Evolutionary conservation across 1,140 invertebrate genomes (phyloP).

Genomic region (Eufriesea mexicana): DNA sequence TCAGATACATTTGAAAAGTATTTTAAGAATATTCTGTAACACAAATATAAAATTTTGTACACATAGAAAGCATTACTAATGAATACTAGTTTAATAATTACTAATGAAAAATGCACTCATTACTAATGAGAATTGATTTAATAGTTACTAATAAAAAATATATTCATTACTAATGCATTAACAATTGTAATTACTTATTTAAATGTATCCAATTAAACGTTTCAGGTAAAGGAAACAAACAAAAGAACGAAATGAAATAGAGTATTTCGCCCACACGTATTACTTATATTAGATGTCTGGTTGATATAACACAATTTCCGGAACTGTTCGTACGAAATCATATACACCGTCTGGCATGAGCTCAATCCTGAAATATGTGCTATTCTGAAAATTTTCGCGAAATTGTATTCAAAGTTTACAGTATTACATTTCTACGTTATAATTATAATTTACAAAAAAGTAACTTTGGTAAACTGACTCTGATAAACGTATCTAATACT

Average conservation of each 20-base stretch:
- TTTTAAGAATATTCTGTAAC: too few relatives aligned
- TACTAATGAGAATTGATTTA: too few relatives aligned
- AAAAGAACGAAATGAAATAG: background rate
- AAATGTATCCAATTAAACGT: background rate
- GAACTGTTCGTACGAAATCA: background rate
- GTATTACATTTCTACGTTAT: background rate
- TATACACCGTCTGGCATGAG: background rate
- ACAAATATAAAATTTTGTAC: too few relatives aligned
- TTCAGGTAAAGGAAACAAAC: background rate
- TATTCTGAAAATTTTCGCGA: background rate
- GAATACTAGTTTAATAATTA: too few relatives aligned
- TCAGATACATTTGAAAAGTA: too few relatives aligned
- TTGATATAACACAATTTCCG: background rate
- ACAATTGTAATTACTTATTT: background rate
- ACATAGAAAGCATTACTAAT: too few relatives aligned
- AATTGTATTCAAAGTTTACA: background rate
- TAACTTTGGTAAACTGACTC: background rate
- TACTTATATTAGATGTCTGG: background rate
- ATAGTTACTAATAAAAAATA: too few relatives aligned
- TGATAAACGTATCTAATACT: background rate
- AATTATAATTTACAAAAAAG: background rate
- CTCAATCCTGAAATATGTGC: slow-evolving; percentile 1
- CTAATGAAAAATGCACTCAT: too few relatives aligned
- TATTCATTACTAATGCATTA: too few relatives aligned
- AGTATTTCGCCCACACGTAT: background rate